phyloP scores from a whole-genome alignment of 2,888 invertebrate genomes.

The Cylindroiulus punctatus region DNA sequence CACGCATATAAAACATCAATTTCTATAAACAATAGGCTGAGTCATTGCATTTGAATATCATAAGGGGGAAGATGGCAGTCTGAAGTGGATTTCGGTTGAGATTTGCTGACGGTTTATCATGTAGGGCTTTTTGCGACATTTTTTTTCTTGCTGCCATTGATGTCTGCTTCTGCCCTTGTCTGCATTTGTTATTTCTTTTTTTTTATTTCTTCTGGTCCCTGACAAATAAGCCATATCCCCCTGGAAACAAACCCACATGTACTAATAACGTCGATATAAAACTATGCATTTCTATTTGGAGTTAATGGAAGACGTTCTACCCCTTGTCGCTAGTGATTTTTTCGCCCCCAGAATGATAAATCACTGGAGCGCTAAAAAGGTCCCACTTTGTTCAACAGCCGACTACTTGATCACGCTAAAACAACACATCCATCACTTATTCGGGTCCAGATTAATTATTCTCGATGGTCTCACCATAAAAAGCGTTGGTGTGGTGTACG shows the following conservation, averaged over 20 bases:
- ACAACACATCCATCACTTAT: slow-evolving; percentile 37
- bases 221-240: not conserved
- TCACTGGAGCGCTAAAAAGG: slow-evolving; percentile 30
- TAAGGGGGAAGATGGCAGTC: not conserved
- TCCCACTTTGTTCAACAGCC: not conserved
- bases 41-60: slow-evolving; percentile 41
- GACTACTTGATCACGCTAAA: not conserved
- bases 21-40: slow-evolving; percentile 51
- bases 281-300: not conserved
- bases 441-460: not conserved
- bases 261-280: not conserved
- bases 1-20: slow-evolving; percentile 48
- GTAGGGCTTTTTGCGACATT: not conserved
- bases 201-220: not conserved
- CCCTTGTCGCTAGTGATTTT: slow-evolving; percentile 14
- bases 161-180: not conserved
- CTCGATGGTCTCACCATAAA: not conserved
- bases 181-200: not conserved
- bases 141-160: not conserved
- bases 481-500: too few relatives aligned
- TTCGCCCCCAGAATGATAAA: not conserved
- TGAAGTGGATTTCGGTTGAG: not conserved
- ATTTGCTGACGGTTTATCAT: slow-evolving; percentile 22
- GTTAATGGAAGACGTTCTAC: slow-evolving; percentile 9
- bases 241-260: not conserved